phyloP scores from a whole-genome alignment of 2,797 vertebrate species.

The Hoplostethus atlanticus region DNA sequence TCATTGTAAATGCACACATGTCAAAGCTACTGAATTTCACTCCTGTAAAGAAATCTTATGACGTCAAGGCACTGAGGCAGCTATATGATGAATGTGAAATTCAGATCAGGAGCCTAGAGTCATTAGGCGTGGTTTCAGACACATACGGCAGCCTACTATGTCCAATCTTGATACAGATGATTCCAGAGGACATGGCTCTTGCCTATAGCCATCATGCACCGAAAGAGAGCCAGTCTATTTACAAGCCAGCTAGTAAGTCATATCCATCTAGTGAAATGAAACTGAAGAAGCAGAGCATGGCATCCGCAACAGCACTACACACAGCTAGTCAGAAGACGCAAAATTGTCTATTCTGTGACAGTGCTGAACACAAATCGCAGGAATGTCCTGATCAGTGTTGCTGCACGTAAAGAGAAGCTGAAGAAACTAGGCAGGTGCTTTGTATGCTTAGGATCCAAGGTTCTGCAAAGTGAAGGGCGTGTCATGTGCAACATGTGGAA shows the following conservation, averaged over 20 bases:
- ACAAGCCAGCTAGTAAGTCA: no score
- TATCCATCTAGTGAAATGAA: no score
- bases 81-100: no score
- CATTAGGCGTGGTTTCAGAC: no score
- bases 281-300: no score
- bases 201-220: no score
- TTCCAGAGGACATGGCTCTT: constrained; percentile 33
- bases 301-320: no score
- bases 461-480: no score
- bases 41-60: constrained; percentile 34
- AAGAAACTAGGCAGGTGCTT: constrained; percentile 34
- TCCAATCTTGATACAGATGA: constrained; percentile 37
- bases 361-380: constrained; percentile 9
- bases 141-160: constrained; percentile 31
- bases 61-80: not conserved
- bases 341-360: constrained; percentile 31
- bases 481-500: constrained; percentile 15
- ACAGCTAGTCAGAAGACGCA: not conserved
- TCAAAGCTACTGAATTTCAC: constrained; percentile 38
- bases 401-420: constrained; percentile 12
- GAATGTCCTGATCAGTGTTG: not conserved
- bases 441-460: constrained; percentile 22
- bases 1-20: constrained; percentile 30
- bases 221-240: no score
- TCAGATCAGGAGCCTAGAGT: no score